Evolutionary conservation across 2,113 vertebrate genomes (phyloP).

Genomic region (Anarrhichthys ocellatus): DNA sequence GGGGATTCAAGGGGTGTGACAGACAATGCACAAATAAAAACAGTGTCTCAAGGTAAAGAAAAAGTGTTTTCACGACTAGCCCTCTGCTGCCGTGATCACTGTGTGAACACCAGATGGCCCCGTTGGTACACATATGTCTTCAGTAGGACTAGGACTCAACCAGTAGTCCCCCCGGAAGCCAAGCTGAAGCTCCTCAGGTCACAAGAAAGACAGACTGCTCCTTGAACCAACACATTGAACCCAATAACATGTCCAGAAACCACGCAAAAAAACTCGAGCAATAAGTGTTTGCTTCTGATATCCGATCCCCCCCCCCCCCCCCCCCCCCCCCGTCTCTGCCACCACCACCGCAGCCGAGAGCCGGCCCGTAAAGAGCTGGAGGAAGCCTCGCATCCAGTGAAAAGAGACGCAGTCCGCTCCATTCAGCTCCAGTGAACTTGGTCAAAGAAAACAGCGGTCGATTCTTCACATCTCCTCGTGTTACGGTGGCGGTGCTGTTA

Average conservation of each 20-base stretch:
- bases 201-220: neutral
- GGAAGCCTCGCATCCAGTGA: slow-evolving; percentile 73
- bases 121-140: slow-evolving; percentile 60
- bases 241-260: slow-evolving; percentile 2
- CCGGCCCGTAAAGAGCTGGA: slow-evolving; percentile 21
- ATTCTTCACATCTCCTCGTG: slow-evolving; percentile 63
- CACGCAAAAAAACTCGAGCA: slow-evolving; percentile 8
- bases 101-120: slow-evolving; percentile 74
- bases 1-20: neutral
- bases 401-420: slow-evolving; percentile 64
- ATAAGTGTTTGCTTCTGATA: slow-evolving; percentile 48
- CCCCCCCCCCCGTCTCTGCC: neutral
- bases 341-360: neutral
- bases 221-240: neutral
- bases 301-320: slow-evolving; percentile 28
- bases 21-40: neutral
- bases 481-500: slow-evolving; percentile 62
- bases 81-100: neutral
- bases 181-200: neutral
- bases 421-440: slow-evolving; percentile 78
- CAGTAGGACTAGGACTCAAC: neutral
- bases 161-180: neutral
- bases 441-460: slow-evolving; percentile 74
- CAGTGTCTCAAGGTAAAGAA: neutral
- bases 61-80: neutral